These are phyloP conservation scores for Apostichopus parvimensis DNA, from an alignment of 35 echinoderm and acorn worm genomes.

Conservation along the genomic window DNA sequence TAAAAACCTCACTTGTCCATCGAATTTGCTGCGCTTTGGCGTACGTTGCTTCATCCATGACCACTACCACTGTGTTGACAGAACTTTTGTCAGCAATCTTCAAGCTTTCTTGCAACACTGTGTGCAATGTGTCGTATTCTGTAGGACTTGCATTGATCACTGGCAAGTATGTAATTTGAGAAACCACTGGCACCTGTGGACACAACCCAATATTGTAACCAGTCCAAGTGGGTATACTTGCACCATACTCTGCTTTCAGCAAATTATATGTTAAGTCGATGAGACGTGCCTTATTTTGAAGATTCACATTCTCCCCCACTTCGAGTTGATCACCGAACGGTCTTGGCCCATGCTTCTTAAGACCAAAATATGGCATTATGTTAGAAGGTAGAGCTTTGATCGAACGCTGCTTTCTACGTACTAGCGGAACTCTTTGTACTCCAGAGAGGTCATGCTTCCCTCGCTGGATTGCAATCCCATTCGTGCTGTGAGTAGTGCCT, in stretches of 20 bases:
- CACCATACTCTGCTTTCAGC: no score
- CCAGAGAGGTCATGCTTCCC: background rate
- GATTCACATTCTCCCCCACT: background rate
- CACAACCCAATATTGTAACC: no score
- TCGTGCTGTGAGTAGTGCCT: slow-evolving; percentile 66
- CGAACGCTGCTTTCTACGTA: slow-evolving; percentile 19
- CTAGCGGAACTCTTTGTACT: background rate
- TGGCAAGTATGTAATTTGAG: background rate
- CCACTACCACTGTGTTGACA: no score
- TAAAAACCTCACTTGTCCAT: background rate
- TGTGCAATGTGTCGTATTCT: no score
- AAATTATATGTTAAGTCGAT: no score
- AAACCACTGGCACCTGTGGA: no score
- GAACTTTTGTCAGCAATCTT: no score
- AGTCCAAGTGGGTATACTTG: no score
- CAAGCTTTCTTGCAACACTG: no score
- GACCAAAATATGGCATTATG: slow-evolving; percentile 24
- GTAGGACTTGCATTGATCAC: slow-evolving; percentile 38
- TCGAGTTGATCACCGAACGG: background rate
- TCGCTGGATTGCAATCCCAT: slow-evolving; percentile 60
- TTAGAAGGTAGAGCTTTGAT: background rate
- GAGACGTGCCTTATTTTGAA: background rate
- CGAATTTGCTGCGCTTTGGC: no score
- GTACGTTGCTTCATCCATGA: no score
- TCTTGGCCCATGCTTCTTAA: slow-evolving; percentile 26